Evolutionary conservation across 2,888 invertebrate genomes (phyloP), one percentile per base, ranked within the genome.

Genomic region (Esperia sulphurella): DNA sequence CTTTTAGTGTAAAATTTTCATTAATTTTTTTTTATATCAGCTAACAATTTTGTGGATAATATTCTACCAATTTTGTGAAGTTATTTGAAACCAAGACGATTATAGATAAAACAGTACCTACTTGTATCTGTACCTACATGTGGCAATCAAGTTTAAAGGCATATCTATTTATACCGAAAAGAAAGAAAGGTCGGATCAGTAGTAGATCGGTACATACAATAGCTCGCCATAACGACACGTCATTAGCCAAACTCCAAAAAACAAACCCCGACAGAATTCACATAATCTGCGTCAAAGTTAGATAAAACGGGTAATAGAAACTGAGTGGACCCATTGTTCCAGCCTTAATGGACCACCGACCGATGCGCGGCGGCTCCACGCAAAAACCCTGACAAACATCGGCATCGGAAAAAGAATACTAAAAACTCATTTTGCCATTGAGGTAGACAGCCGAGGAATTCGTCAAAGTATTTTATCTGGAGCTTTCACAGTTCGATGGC

Each of bases 311-410:
- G 79, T 77, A 83, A 83, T 80, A 84, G 79, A 78, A 77, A 67
- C 70, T 69, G 74, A 84, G 83, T 75, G 78, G 78, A 51, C 83
- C 46, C 81, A 85, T 88, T 88, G 87, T 87, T 84, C 80, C 75
- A 74, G 53, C 55, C 64, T 79, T 83, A 84, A 85, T 84, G 87
- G 88, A 85, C 87, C 87, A 86, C 87, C 84, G 81, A 71, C 74
- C 68, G 78, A 73, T 72, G 67, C 65, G 63, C 65, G 63, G 69
- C 69, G 79, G 69, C 68, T 72, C 65, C 68, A 65, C 65, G 84
- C 87, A 83, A 86, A 87, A 86, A 83, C 21, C 83, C 59, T 65
- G 70, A 59, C 68, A 75, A 75, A 75, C 69, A 71, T 69, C 71
- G 73, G 68, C 73, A 67, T 65, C 66, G 66, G 74, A 84, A 85